These are phyloP conservation scores for Tetramorium parvispinum DNA, from an alignment of 1,140 invertebrate genomes.

Conservation along the genomic window DNA sequence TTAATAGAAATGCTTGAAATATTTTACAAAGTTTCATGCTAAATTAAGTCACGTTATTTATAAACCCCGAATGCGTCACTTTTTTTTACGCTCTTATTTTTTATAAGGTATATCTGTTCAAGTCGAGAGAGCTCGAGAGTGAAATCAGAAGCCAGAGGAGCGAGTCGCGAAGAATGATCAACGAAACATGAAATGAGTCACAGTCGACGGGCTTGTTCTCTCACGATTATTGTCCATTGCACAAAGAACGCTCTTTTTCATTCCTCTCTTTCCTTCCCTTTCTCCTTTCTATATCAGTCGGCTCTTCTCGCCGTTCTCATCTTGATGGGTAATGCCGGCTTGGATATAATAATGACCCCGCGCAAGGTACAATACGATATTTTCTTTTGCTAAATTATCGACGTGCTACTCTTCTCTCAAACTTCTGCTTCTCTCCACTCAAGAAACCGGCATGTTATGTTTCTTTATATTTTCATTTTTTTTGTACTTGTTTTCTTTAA, in stretches of 20 bases:
- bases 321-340: constrained; percentile 71
- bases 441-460: constrained; percentile 15
- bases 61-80: neutral
- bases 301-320: constrained; percentile 66
- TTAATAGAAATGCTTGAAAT: neutral
- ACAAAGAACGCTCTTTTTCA: constrained; percentile 74
- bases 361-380: constrained; percentile 72
- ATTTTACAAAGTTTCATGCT: neutral
- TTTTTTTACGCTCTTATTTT: neutral
- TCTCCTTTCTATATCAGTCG: constrained; percentile 62
- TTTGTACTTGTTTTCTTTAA: neutral
- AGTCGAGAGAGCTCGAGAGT: neutral
- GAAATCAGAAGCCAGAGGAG: neutral
- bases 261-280: constrained; percentile 54
- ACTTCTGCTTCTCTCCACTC: constrained; percentile 62
- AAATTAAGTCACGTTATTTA: constrained; percentile 19
- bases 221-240: constrained; percentile 73
- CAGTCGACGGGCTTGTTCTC: constrained; percentile 70
- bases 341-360: constrained; percentile 76
- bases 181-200: constrained; percentile 74
- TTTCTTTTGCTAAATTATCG: constrained; percentile 77
- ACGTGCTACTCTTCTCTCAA: constrained; percentile 49
- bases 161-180: constrained; percentile 76
- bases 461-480: neutral
- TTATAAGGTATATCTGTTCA: neutral